These are phyloP conservation scores for Neoaliturus tenellus DNA, from an alignment of 2,888 invertebrate genomes.

Conservation along the genomic window DNA sequence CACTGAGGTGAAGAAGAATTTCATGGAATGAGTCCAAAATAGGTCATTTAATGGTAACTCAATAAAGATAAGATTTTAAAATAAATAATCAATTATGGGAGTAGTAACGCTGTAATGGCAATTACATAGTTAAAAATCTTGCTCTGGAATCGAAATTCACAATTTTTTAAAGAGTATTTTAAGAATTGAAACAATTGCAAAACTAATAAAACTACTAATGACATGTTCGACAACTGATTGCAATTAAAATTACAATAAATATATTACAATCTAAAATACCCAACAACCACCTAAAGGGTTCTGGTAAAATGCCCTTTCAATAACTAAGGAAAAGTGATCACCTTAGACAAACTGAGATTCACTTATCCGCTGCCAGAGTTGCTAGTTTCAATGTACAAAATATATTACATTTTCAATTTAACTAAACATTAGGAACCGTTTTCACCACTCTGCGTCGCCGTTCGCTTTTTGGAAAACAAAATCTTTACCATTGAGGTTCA, in stretches of 20 bases:
- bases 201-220: no score
- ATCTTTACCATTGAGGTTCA: slow-evolving; percentile 99
- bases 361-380: slow-evolving; percentile 27
- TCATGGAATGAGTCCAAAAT: no score
- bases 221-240: no score
- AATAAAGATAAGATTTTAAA: background rate
- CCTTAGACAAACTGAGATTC: background rate
- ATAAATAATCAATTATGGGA: background rate
- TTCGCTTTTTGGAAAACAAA: slow-evolving; percentile 99
- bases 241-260: background rate
- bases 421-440: slow-evolving; percentile 49
- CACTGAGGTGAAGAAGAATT: no score
- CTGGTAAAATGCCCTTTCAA: slow-evolving; percentile 8
- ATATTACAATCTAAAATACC: slow-evolving; percentile 10
- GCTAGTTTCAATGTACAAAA: slow-evolving; percentile 25
- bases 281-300: slow-evolving; percentile 12
- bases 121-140: background rate
- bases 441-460: slow-evolving; percentile 99
- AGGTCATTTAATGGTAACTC: slow-evolving; percentile 13
- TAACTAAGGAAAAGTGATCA: slow-evolving; percentile 13
- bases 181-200: background rate
- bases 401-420: slow-evolving; percentile 29
- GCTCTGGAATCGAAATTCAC: background rate
- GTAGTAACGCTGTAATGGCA: background rate
- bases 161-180: background rate